These are phyloP conservation scores for Trichopoda pennipes DNA, from an alignment of 2,888 invertebrate genomes.

Conservation along the genomic window DNA sequence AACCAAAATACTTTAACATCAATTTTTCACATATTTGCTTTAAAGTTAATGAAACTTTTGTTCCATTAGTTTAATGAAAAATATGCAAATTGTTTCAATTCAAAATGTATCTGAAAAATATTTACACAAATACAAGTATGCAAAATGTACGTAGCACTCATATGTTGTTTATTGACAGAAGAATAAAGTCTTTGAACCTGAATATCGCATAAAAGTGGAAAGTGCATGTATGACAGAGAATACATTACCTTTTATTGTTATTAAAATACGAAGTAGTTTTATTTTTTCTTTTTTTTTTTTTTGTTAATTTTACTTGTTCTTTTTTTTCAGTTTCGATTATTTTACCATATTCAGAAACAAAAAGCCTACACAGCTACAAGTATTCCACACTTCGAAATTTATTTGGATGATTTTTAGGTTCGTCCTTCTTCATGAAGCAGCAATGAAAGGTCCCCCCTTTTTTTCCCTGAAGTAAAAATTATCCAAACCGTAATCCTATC, in stretches of 20 bases:
- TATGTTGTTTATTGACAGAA: constrained; percentile 2
- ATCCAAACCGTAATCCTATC: not conserved
- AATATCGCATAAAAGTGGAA: constrained; percentile 23
- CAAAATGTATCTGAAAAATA: constrained; percentile 38
- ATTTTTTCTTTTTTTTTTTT: not conserved
- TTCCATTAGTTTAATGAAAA: constrained; percentile 57
- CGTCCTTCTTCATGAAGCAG: constrained; percentile 34
- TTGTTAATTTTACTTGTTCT: constrained; percentile 8
- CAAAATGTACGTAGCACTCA: not conserved
- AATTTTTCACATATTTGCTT: constrained; percentile 2
- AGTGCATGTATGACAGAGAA: not conserved
- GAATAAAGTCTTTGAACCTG: constrained; percentile 42
- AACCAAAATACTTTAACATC: constrained; percentile 40
- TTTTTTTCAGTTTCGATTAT: constrained; percentile 30
- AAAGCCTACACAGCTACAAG: constrained; percentile 1
- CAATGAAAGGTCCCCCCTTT: constrained; percentile 20
- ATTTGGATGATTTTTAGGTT: constrained; percentile 40
- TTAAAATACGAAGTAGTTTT: constrained; percentile 57
- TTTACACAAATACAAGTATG: constrained; percentile 3
- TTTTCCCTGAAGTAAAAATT: constrained; percentile 8
- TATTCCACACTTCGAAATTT: constrained; percentile 11
- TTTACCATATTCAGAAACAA: constrained; percentile 9
- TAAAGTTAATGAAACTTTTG: constrained; percentile 29
- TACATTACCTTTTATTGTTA: constrained; percentile 54
- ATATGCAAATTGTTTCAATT: constrained; percentile 49